These are phyloP conservation scores for Eupithecia inturbata DNA, from an alignment of 2,888 invertebrate species.

Conservation along the genomic window DNA sequence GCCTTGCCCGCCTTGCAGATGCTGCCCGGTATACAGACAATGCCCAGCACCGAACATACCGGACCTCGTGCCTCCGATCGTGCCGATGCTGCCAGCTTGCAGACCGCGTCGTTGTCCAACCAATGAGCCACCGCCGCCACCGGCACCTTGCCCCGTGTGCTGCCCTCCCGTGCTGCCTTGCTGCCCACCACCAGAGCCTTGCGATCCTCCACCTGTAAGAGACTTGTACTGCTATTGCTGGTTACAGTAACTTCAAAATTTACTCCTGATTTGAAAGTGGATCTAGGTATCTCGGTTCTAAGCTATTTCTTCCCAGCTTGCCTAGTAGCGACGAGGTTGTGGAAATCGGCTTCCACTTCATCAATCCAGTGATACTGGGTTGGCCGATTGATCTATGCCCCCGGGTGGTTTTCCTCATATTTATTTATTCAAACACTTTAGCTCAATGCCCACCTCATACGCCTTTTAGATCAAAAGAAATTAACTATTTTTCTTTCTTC, in stretches of 20 bases:
- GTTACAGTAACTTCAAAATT: not conserved
- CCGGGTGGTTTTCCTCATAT: no score
- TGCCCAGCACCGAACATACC: slow-evolving; percentile 74
- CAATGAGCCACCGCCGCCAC: slow-evolving; percentile 57
- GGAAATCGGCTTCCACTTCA: not conserved
- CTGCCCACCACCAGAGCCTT: slow-evolving; percentile 72
- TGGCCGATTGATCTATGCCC: not conserved
- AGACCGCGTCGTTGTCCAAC: slow-evolving; percentile 68
- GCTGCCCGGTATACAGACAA: slow-evolving; percentile 65
- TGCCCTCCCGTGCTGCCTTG: slow-evolving; percentile 77
- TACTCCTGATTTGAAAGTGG: not conserved
- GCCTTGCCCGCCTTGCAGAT: slow-evolving; percentile 73
- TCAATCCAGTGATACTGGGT: not conserved
- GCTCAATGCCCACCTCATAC: no score
- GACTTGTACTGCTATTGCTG: not conserved
- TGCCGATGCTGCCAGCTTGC: slow-evolving; percentile 72
- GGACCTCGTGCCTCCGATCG: slow-evolving; percentile 71
- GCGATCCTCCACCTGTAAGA: slow-evolving; percentile 74
- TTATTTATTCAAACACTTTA: no score
- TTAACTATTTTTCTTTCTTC: slow-evolving; percentile 42
- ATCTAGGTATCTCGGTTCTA: no score
- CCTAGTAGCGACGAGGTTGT: not conserved
- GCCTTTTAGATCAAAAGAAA: not conserved
- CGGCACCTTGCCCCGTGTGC: slow-evolving; percentile 65
- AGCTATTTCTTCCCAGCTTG: not conserved